Conservation (phyloP, 2,113 vertebrate species). For the Etia nguti region DNA sequence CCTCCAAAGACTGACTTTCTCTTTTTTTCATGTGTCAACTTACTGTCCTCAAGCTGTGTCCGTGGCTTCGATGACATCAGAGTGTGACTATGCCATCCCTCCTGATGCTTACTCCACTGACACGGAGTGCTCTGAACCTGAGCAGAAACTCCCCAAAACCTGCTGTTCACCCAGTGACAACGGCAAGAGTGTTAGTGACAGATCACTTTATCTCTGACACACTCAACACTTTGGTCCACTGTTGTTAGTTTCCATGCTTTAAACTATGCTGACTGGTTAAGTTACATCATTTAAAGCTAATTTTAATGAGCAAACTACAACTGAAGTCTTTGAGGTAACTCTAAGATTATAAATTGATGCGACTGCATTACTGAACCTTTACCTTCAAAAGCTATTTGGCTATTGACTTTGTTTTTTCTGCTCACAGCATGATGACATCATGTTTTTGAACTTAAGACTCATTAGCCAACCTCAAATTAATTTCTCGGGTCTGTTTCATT, state of each 20-base stretch:
- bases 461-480: background rate
- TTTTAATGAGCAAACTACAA: background rate
- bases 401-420: background rate
- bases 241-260: background rate
- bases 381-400: background rate
- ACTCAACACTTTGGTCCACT: background rate
- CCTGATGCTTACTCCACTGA: constrained; percentile 94
- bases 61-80: constrained; percentile 89
- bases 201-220: background rate
- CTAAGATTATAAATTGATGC: background rate
- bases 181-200: constrained; percentile 83
- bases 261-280: background rate
- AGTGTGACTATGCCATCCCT: constrained; percentile 97
- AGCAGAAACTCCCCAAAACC: constrained; percentile 92
- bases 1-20: background rate
- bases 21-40: background rate
- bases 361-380: background rate
- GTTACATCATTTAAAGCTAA: background rate
- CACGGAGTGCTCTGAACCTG: constrained; percentile 87
- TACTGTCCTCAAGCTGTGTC: constrained; percentile 79
- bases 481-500: background rate
- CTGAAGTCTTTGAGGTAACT: background rate
- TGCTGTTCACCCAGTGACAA: constrained; percentile 82
- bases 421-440: background rate
- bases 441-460: background rate